Conservation (phyloP, 1,140 invertebrate genomes). For the Micrasema minimum region DNA sequence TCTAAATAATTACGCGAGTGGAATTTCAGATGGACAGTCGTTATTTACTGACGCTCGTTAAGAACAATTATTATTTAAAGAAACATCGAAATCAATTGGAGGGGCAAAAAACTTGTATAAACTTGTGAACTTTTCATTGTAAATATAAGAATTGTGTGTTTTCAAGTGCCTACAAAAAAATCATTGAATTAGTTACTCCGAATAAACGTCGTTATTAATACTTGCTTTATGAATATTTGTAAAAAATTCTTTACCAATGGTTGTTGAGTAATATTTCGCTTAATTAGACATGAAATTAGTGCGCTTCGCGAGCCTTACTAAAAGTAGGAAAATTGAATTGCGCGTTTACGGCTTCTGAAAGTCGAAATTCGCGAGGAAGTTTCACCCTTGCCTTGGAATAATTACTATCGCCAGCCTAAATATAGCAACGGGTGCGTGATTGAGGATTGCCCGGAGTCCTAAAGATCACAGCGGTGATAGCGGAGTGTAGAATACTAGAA, state of each 20-base stretch:
- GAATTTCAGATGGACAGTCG: too few relatives aligned
- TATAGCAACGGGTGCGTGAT: slow-evolving; percentile 11
- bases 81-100: slow-evolving; percentile 2
- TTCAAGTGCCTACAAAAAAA: slow-evolving; percentile 31
- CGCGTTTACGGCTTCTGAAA: slow-evolving; percentile 4
- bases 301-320: slow-evolving; percentile 28
- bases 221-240: slow-evolving; percentile 20
- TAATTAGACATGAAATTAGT: slow-evolving; percentile 9
- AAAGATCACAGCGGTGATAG: slow-evolving; percentile 11
- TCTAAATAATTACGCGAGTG: too few relatives aligned
- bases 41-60: too few relatives aligned
- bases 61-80: too few relatives aligned
- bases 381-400: too few relatives aligned
- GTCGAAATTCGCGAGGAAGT: too few relatives aligned
- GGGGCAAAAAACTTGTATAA: background rate
- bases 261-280: slow-evolving; percentile 34
- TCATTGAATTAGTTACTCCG: slow-evolving; percentile 28
- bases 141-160: slow-evolving; percentile 22
- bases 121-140: too few relatives aligned
- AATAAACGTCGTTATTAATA: slow-evolving; percentile 14
- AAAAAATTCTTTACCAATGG: slow-evolving; percentile 24
- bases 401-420: too few relatives aligned
- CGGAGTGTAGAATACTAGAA: too few relatives aligned
- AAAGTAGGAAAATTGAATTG: slow-evolving; percentile 13
- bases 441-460: background rate